These are phyloP conservation scores for Phyllotreta striolata DNA, from an alignment of 2,888 invertebrate species.

Conservation along the genomic window DNA sequence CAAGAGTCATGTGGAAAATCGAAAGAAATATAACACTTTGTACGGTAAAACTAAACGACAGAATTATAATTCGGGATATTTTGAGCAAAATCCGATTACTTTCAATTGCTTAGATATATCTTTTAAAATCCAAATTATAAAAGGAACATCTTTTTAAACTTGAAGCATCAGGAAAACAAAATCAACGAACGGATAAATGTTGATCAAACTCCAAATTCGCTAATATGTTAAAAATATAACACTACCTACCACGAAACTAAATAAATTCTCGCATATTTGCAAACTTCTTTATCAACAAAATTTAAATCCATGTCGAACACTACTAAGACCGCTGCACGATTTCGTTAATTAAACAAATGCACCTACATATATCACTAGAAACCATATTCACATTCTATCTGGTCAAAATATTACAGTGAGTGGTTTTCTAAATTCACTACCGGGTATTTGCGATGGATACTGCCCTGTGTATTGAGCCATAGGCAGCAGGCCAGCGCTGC, in stretches of 20 bases:
- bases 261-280: conserved; percentile 4
- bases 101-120: too few relatives aligned
- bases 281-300: conserved; percentile 3
- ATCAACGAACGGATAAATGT: neutral
- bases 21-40: too few relatives aligned
- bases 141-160: too few relatives aligned
- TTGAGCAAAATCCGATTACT: too few relatives aligned
- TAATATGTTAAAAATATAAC: neutral
- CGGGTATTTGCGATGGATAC: conserved; percentile 65
- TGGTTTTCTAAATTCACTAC: conserved; percentile 76
- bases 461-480: conserved; percentile 73
- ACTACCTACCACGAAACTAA: neutral
- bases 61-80: too few relatives aligned
- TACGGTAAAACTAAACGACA: too few relatives aligned
- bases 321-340: conserved; percentile 1
- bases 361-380: conserved; percentile 45
- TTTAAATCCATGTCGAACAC: neutral
- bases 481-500: conserved; percentile 65
- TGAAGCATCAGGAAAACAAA: too few relatives aligned
- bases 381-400: conserved; percentile 62
- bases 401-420: conserved; percentile 85
- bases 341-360: conserved; percentile 23
- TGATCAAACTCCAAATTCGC: neutral
- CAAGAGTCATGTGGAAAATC: too few relatives aligned
- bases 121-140: too few relatives aligned